These are phyloP conservation scores for Coregonus suidteri DNA, from an alignment of 2,797 vertebrate species.

Conservation along the genomic window DNA sequence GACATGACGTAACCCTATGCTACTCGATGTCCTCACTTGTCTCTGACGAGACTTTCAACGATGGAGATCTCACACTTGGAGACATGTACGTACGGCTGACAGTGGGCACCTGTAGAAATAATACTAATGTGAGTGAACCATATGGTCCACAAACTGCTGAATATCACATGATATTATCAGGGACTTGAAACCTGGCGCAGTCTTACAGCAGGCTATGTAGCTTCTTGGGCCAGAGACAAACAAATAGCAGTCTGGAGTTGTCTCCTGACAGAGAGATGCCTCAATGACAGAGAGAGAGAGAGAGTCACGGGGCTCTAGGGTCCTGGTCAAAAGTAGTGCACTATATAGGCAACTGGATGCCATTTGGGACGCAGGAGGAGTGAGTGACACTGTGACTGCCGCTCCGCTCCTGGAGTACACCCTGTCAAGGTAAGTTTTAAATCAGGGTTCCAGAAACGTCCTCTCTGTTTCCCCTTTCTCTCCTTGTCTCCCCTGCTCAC, in stretches of 20 bases:
- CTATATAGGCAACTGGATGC: slow-evolving; percentile 17
- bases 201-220: neutral
- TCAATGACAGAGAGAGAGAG: slow-evolving; percentile 53
- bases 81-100: neutral
- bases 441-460: slow-evolving; percentile 50
- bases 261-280: slow-evolving; percentile 17
- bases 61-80: neutral
- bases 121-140: neutral
- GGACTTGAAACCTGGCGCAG: neutral
- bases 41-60: neutral
- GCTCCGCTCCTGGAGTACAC: slow-evolving; percentile 28
- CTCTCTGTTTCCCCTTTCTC: neutral
- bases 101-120: neutral
- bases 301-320: too few species aligned
- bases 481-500: neutral
- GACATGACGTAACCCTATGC: neutral
- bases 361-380: slow-evolving; percentile 29
- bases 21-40: neutral
- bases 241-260: neutral
- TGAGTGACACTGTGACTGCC: slow-evolving; percentile 56
- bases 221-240: neutral
- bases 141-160: neutral
- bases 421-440: slow-evolving; percentile 57
- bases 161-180: neutral
- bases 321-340: neutral